Evolutionary conservation across 2,888 invertebrate genomes (phyloP), one percentile per base, ranked within the genome.

Genomic region (Alviniconcha strummeri): DNA sequence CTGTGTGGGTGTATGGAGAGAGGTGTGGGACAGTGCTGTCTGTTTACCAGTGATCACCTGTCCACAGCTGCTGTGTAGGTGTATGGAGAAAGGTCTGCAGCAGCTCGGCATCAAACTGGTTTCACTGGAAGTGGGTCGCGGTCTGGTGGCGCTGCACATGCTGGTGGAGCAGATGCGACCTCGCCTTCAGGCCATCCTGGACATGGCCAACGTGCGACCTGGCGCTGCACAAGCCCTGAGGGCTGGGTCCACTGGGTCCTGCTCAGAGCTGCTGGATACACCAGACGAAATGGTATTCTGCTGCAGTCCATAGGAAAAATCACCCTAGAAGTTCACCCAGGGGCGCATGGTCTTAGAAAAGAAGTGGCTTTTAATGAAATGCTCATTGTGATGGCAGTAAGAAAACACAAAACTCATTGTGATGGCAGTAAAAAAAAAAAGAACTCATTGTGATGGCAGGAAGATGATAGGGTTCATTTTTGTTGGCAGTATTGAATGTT

Each of bases 121-220:
- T 4, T 11, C 60, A 15, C 36, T 85, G 79, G 83, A 72, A 54
- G 54, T 84, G 69, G 71, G 82, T 13, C 74, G 56, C 19, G 81
- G 77, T 36, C 36, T 85, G 60, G 85, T 84, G 52, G 77, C 56
- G n/a, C 67, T 85, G 54, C 85, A 85, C 60, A 71, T 69, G 64
- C 71, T 81, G 64, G 64, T 82, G 72, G 55, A 80, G 0, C 60
- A 72, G 60, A 80, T 81, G 69, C 78, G 82, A 69, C 60, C 74
- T 52, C 82, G 86, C 8, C 82, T 90, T 17, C 87, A 86, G 13
- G 86, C 88, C 82, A 90, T 90, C 85, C 84, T 88, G 3, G 87
- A 87, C 69, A 88, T 90, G 67, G 86, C 86, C n/a, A 80, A 83
- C 55, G 86, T 87, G n/a, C 89, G 89, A 88, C 89, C 89, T 8